These are phyloP conservation scores for Sarcophaga peregrina DNA, from an alignment of 1,140 invertebrate species.

Conservation along the genomic window DNA sequence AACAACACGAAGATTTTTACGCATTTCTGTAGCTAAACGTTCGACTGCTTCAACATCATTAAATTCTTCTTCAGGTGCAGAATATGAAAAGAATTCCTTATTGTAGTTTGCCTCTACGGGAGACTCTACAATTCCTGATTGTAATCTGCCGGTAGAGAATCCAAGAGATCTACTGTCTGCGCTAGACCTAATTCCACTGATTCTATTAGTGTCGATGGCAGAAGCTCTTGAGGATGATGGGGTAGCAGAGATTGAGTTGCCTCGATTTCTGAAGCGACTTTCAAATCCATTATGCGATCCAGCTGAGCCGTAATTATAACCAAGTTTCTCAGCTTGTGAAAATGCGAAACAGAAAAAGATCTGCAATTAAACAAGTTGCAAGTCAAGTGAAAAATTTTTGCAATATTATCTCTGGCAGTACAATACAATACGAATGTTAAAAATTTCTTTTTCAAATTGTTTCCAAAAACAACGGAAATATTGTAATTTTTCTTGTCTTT, in stretches of 20 bases:
- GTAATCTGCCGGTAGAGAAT: not conserved
- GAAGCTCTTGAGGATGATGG: not conserved
- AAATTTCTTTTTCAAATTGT: not conserved
- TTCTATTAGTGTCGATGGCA: too few relatives aligned
- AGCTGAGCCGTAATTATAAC: conserved; percentile 11
- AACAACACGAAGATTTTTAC: conserved; percentile 87
- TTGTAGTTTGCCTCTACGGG: not conserved
- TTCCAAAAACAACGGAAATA: not conserved
- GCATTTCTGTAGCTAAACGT: conserved; percentile 67
- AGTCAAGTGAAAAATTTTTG: not conserved
- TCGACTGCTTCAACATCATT: conserved; percentile 52
- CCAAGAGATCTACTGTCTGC: conserved; percentile 9
- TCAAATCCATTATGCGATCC: conserved; percentile 31
- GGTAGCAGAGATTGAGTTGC: not conserved
- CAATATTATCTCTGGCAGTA: not conserved
- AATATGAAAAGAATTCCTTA: conserved; percentile 61
- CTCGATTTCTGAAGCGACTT: conserved; percentile 16
- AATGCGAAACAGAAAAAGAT: conserved; percentile 13
- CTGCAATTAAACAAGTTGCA: not conserved
- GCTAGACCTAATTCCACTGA: not conserved
- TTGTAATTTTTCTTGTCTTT: not conserved
- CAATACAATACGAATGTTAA: not conserved
- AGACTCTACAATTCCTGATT: conserved; percentile 7
- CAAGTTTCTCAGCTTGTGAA: conserved; percentile 24
- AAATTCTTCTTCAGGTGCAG: conserved; percentile 59